phyloP scores from a whole-genome alignment of 2,888 invertebrate species.

The Drosophila mimica region DNA sequence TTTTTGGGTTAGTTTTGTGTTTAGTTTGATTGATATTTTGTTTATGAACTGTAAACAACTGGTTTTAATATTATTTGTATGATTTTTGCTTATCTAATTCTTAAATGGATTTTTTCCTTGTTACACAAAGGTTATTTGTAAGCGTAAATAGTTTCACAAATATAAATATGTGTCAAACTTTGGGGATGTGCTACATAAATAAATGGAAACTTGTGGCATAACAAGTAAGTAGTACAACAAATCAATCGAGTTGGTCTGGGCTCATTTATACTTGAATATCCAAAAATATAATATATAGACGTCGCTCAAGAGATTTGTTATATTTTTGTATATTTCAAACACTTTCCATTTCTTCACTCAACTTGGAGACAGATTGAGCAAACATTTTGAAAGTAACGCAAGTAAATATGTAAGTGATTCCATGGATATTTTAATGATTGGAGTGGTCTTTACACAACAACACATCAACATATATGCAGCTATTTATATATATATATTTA shows the following conservation, averaged over 20 bases:
- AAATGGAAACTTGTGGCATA: slow-evolving; percentile 15
- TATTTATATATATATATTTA: slow-evolving; percentile 28
- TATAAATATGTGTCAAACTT: slow-evolving; percentile 62
- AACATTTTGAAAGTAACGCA: slow-evolving; percentile 49
- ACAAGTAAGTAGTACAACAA: slow-evolving; percentile 57
- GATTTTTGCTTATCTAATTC: slow-evolving; percentile 13
- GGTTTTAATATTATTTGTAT: slow-evolving; percentile 16
- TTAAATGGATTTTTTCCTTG: slow-evolving; percentile 27
- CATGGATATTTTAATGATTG: slow-evolving; percentile 2
- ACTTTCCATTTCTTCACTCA: slow-evolving; percentile 46
- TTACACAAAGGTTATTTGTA: slow-evolving; percentile 46
- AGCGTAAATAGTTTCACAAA: slow-evolving; percentile 75
- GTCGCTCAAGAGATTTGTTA: slow-evolving; percentile 77
- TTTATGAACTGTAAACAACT: slow-evolving; percentile 9
- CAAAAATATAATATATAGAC: slow-evolving; percentile 78
- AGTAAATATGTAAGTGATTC: slow-evolving; percentile 20
- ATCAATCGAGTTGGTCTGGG: slow-evolving; percentile 81
- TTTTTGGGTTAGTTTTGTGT: slow-evolving; percentile 23
- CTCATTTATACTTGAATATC: slow-evolving; percentile 77
- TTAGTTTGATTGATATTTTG: slow-evolving; percentile 33
- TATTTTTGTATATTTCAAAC: slow-evolving; percentile 20
- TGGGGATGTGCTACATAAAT: slow-evolving; percentile 33
- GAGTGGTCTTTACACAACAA: slow-evolving; percentile 21
- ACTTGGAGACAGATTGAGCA: slow-evolving; percentile 66
- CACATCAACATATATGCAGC: slow-evolving; percentile 40